Evolutionary conservation across 1,140 invertebrate species (phyloP).

Genomic region (Bactericera cockerelli): DNA sequence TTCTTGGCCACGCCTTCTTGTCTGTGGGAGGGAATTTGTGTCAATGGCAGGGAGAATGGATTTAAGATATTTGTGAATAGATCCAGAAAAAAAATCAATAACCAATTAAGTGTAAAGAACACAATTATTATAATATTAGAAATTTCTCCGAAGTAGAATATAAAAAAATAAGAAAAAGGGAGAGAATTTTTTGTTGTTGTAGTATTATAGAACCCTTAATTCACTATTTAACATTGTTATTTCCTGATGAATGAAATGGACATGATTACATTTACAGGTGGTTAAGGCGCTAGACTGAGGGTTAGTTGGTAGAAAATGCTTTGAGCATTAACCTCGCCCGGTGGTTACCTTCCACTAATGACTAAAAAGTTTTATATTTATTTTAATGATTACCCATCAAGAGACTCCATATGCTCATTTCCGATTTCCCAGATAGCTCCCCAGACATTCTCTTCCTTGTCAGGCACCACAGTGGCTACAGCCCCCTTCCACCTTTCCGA

Average conservation of each 20-base stretch:
- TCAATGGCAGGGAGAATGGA: not conserved
- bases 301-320: too few relatives aligned
- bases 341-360: too few relatives aligned
- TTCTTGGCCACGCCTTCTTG: constrained; percentile 57
- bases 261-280: not conserved
- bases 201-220: too few relatives aligned
- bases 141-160: too few relatives aligned
- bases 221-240: too few relatives aligned
- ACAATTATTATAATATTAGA: too few relatives aligned
- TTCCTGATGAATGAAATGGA: constrained; percentile 6
- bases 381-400: constrained; percentile 43
- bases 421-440: constrained; percentile 64
- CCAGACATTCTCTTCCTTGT: constrained; percentile 42
- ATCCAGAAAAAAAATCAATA: not conserved
- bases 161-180: too few relatives aligned
- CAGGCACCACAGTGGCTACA: constrained; percentile 55
- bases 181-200: too few relatives aligned
- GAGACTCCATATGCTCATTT: constrained; percentile 37
- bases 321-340: too few relatives aligned
- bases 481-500: constrained; percentile 55
- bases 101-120: constrained; percentile 14
- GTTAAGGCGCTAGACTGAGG: too few relatives aligned
- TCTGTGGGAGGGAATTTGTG: constrained; percentile 29
- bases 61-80: not conserved
- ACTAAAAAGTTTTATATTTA: constrained; percentile 6